Percentiles rank a stretch among this genome's conserved stretches.
These are phyloP conservation scores for Spilosoma lubricipeda DNA, from an alignment of 2,888 invertebrate genomes.

Conservation along the genomic window DNA sequence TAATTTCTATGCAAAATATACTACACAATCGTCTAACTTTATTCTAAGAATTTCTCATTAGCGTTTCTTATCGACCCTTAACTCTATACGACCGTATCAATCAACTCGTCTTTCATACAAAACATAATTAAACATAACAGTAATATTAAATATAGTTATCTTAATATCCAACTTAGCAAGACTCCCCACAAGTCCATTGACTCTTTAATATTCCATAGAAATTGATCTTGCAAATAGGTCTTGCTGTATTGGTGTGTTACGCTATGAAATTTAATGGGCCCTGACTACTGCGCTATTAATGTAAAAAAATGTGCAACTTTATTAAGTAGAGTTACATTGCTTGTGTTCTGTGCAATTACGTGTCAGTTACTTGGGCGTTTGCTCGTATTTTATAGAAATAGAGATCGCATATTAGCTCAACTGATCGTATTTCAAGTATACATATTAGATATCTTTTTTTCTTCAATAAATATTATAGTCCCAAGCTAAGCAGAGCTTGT, in stretches of 20 bases:
- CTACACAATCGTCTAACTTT: not conserved
- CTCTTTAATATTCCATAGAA: slow-evolving; percentile 10
- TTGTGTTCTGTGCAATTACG: not conserved
- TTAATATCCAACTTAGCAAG: slow-evolving; percentile 40
- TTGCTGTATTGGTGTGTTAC: slow-evolving; percentile 46
- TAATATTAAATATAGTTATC: slow-evolving; percentile 57
- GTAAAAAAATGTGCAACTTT: slow-evolving; percentile 54
- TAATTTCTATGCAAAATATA: not conserved
- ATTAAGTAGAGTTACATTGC: slow-evolving; percentile 49
- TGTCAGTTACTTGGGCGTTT: not conserved
- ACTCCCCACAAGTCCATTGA: slow-evolving; percentile 25
- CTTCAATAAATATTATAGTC: too few relatives aligned
- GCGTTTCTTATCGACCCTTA: slow-evolving; percentile 9
- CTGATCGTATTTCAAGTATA: too few relatives aligned
- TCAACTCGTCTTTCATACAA: slow-evolving; percentile 6
- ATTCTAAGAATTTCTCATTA: slow-evolving; percentile 7
- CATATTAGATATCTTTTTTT: too few relatives aligned
- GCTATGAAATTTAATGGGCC: slow-evolving; percentile 64
- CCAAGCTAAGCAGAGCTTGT: too few relatives aligned
- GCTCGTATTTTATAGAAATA: not conserved
- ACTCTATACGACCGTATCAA: slow-evolving; percentile 16
- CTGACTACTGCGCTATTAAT: slow-evolving; percentile 55
- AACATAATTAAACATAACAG: slow-evolving; percentile 58
- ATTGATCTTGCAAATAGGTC: slow-evolving; percentile 36
- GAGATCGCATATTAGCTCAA: not conserved